Evolutionary conservation across 2,113 vertebrate species (phyloP).

Genomic region (Notiomystis cincta): DNA sequence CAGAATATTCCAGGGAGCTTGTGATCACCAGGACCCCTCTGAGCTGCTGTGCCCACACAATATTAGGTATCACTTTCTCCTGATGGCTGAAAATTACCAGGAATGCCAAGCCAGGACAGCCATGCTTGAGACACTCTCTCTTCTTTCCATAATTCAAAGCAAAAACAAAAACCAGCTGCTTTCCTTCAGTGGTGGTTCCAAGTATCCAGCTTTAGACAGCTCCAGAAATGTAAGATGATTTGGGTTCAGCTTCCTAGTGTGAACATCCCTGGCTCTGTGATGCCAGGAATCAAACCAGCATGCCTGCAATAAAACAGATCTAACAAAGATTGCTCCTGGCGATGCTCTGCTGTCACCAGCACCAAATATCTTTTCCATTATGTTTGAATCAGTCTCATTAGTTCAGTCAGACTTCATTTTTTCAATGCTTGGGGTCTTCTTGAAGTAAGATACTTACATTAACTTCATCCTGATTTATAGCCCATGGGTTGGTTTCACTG

Average conservation of each 20-base stretch:
- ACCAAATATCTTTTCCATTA: conserved; percentile 28
- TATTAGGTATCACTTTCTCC: neutral
- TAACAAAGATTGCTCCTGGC: conserved; percentile 20
- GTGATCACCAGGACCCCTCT: neutral
- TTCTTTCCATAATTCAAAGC: neutral
- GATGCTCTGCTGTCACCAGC: neutral
- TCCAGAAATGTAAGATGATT: conserved; percentile 13
- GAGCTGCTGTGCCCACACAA: neutral
- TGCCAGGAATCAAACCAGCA: conserved; percentile 18
- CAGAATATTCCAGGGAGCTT: neutral
- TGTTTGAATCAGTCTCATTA: conserved; percentile 28
- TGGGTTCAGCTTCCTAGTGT: conserved; percentile 1
- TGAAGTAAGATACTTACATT: conserved; percentile 3
- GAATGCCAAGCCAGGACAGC: neutral
- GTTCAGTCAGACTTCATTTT: conserved; percentile 26
- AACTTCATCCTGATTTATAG: conserved; percentile 40
- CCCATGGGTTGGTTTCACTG: conserved; percentile 20
- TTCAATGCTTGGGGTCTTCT: conserved; percentile 3
- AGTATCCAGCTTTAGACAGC: neutral
- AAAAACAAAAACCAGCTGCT: conserved; percentile 10
- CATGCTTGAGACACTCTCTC: neutral
- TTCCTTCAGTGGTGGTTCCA: neutral
- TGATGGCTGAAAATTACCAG: neutral
- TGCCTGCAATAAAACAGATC: neutral
- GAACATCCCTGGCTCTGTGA: neutral